These are phyloP conservation scores for Pseudopodoces humilis DNA, from an alignment of 2,113 vertebrate genomes.

Conservation along the genomic window DNA sequence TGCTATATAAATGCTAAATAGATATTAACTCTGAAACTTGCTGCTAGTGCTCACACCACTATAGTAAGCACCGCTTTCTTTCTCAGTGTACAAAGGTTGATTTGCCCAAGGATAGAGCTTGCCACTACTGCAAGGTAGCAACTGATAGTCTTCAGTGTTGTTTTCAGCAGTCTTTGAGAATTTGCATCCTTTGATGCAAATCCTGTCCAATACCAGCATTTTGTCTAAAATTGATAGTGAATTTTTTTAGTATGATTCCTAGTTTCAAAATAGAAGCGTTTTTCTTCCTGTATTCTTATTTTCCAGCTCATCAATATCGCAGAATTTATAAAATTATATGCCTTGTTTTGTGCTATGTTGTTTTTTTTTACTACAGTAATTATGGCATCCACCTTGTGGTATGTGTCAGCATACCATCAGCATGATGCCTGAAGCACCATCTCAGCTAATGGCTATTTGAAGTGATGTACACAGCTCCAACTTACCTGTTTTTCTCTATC, in stretches of 20 bases:
- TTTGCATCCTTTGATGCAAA: constrained; percentile 17
- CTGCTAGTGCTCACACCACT: background rate
- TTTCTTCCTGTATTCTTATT: constrained; percentile 53
- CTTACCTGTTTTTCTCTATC: constrained; percentile 16
- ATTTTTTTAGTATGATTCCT: background rate
- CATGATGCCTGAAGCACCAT: background rate
- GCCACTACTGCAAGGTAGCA: background rate
- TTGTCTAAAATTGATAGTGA: constrained; percentile 37
- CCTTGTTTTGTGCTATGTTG: background rate
- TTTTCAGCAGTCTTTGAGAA: constrained; percentile 26
- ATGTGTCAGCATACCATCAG: background rate
- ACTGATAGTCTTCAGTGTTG: constrained; percentile 10
- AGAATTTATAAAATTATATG: constrained; percentile 43
- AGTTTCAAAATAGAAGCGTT: constrained; percentile 17
- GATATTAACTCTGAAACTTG: background rate
- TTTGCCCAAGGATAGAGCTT: background rate
- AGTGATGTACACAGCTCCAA: background rate
- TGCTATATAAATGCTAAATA: constrained; percentile 21
- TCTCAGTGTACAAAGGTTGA: background rate
- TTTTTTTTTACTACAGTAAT: background rate
- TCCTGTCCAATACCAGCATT: constrained; percentile 20
- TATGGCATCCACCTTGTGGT: constrained; percentile 5
- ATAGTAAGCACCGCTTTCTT: background rate
- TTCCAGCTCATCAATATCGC: constrained; percentile 52
- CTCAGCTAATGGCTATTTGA: background rate